Base-by-base conservation (phyloP, 1,140 invertebrate species). In the Calosoma granatense region DNA sequence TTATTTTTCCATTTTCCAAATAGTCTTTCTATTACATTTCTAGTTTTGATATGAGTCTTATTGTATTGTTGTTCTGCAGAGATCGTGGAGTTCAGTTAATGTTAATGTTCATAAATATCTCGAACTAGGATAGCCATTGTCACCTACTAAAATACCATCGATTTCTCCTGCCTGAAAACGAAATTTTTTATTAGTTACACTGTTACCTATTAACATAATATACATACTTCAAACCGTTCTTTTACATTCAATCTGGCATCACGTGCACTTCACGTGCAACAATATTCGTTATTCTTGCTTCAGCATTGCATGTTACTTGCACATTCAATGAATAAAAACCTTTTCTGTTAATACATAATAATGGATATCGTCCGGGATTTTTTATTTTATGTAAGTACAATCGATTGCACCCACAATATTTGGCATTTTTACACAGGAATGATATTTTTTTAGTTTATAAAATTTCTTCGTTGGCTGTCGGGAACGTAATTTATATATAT, bases 381-480 rank as follows among this genome's bases (percentile, higher is more conserved):
- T 36, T 6, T 60, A 72, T 69, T 55, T 64, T 20, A 74, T 63
- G 57, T 75, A 69, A 21, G 68, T 73, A 15, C 74, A 66, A 62
- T 75, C 73, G 20, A 76, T 63, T 21, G 64, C 67, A 47, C 72
- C 74, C 22, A 72, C 55, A 30, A 74, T 70, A 53, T 65, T 56
- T 17, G 74, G 71, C 60, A 74, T 72, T 22, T 56, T 36, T 11
- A 61, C 59, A 14, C 58, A 63, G 26, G 56, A 39, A 54, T 59
- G 65, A 61, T 65, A 65, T 19, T 36, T n/a, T 9, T n/a, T 36
- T 6, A n/a, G 26, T 36, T 36, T 36, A n/a, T 9, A 36, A 9
- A n/a, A 36, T 36, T 36, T 36, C 26, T 9, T 36, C n/a, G 6
- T 36, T 6, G 6, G 6, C n/a, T 36, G 6, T 6, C n/a, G 26